These are phyloP conservation scores for Peromyscus eremicus DNA, from an alignment of 2,797 vertebrate genomes.

Conservation along the genomic window DNA sequence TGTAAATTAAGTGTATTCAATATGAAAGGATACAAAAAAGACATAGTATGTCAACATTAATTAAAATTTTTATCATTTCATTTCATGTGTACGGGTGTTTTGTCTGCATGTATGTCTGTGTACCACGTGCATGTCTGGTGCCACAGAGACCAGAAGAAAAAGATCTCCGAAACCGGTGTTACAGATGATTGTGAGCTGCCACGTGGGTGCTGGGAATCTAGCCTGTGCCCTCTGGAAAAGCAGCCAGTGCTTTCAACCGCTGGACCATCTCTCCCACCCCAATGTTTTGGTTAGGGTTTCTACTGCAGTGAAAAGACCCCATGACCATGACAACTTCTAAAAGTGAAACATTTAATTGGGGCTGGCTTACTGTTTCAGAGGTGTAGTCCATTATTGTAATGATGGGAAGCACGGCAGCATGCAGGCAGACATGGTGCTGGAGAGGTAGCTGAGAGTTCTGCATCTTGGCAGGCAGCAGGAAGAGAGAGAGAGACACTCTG, in stretches of 20 bases:
- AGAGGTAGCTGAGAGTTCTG: neutral
- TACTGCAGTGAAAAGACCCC: too few species aligned
- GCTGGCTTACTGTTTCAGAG: too few species aligned
- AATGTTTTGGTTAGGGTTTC: neutral
- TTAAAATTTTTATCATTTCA: neutral
- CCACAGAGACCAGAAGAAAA: neutral
- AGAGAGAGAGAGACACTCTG: neutral
- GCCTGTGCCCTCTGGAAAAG: neutral
- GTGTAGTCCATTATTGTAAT: neutral
- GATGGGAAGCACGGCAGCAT: too few species aligned
- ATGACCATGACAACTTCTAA: too few species aligned
- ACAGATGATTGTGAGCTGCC: neutral
- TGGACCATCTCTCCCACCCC: too few species aligned
- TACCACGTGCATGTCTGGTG: neutral
- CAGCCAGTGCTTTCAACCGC: neutral
- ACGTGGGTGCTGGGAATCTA: neutral
- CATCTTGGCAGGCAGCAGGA: neutral
- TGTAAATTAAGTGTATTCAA: neutral
- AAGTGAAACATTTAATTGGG: neutral
- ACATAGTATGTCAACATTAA: neutral
- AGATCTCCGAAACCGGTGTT: neutral
- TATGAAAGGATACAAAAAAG: constrained; percentile 41
- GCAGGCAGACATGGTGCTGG: neutral
- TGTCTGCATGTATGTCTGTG: neutral
- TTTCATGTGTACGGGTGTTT: neutral